Percentiles rank a stretch among this genome's conserved stretches.
Conservation (phyloP, 2,888 invertebrate genomes). For the Chironomus tentans region DNA sequence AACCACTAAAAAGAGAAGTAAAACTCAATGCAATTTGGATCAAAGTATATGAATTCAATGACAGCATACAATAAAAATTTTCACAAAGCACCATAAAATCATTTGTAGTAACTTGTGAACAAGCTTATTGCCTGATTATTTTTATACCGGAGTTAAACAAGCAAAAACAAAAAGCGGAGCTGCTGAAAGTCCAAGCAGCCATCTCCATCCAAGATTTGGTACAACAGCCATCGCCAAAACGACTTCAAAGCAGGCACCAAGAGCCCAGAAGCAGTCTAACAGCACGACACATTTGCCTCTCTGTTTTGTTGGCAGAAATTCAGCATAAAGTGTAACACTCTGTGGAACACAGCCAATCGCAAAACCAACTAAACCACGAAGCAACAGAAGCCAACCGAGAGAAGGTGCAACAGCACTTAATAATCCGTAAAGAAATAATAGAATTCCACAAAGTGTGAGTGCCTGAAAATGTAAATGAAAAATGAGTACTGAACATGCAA, state of each 20-base stretch:
- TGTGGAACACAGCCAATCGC: constrained; percentile 95
- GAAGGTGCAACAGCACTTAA: constrained; percentile 85
- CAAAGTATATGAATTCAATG: no score
- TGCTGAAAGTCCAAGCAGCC: constrained; percentile 85
- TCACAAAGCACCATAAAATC: no score
- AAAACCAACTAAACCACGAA: constrained; percentile 90
- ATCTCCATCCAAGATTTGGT: constrained; percentile 86
- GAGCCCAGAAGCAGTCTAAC: constrained; percentile 93
- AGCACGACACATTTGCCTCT: constrained; percentile 91
- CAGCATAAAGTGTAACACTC: constrained; percentile 91
- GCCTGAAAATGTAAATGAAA: constrained; percentile 50
- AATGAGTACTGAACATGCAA: background rate
- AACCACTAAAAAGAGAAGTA: constrained; percentile 63
- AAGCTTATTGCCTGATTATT: background rate
- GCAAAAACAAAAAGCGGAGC: constrained; percentile 79
- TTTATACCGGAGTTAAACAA: constrained; percentile 63
- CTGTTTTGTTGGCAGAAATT: constrained; percentile 88
- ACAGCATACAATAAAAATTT: no score
- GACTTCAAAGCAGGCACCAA: constrained; percentile 90
- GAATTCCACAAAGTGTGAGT: constrained; percentile 78
- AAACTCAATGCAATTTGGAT: background rate
- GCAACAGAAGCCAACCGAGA: constrained; percentile 79
- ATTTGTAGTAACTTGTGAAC: no score
- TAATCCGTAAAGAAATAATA: constrained; percentile 84
- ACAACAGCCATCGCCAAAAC: constrained; percentile 81